Evolutionary conservation across 37 sponge, comb jelly and placozoan species (phyloP).

Genomic region (Mnemiopsis leidyi): DNA sequence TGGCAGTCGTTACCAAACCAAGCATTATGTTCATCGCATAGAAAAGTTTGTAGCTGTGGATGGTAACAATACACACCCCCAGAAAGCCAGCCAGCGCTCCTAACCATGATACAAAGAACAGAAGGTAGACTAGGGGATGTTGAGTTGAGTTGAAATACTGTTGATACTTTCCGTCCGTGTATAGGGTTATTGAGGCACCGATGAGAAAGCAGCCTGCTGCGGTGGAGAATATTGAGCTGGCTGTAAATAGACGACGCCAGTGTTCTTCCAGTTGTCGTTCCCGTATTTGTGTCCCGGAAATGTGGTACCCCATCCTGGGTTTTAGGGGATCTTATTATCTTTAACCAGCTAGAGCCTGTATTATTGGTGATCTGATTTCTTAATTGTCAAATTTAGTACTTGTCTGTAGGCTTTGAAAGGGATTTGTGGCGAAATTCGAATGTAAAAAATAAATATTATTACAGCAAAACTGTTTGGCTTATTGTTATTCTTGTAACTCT

Average conservation of each 20-base stretch:
- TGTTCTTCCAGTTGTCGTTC: background rate
- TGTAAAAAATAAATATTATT: no score
- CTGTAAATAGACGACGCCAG: background rate
- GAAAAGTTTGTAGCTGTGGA: background rate
- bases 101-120: background rate
- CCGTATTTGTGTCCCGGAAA: background rate
- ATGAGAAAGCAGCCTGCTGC: background rate
- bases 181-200: conserved; percentile 8
- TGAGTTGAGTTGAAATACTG: background rate
- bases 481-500: no score
- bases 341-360: no score
- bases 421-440: no score
- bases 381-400: no score
- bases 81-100: conserved; percentile 10
- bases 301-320: background rate
- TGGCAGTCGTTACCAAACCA: background rate
- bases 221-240: background rate
- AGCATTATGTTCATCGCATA: conserved; percentile 2
- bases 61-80: background rate
- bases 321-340: no score
- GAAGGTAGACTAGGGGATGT: background rate
- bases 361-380: no score
- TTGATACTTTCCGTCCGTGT: background rate
- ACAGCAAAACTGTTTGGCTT: no score
- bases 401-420: no score